Evolutionary conservation across 2,113 vertebrate genomes (phyloP).

Genomic region (Strix aluco): DNA sequence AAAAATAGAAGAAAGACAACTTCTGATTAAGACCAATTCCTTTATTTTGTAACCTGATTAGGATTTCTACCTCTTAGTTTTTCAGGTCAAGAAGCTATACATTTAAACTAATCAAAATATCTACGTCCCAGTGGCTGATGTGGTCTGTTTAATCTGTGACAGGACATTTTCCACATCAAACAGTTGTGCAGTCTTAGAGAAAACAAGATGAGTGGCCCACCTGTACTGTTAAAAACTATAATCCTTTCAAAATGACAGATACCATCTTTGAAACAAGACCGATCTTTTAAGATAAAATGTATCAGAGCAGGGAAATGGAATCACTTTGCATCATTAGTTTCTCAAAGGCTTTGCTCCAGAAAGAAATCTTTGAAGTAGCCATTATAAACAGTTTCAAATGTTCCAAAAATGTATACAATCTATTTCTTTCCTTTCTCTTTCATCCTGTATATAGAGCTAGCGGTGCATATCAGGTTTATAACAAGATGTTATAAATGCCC

Average conservation of each 20-base stretch:
- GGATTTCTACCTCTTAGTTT: neutral
- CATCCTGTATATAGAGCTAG: neutral
- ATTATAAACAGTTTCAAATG: neutral
- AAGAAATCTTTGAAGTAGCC: neutral
- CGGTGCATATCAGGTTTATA: neutral
- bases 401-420: neutral
- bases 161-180: neutral
- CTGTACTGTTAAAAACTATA: neutral
- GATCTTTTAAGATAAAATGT: neutral
- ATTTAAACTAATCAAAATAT: neutral
- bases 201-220: neutral
- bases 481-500: neutral
- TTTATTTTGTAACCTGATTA: neutral
- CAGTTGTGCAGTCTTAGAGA: neutral
- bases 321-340: neutral
- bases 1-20: neutral
- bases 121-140: neutral
- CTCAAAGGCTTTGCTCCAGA: neutral
- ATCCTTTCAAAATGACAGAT: neutral
- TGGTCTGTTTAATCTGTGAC: neutral
- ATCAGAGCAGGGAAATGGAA: neutral
- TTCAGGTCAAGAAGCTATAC: neutral
- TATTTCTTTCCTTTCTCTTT: neutral
- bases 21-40: neutral
- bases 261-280: neutral